phyloP scores from a whole-genome alignment of 2,113 vertebrate genomes.

The Gobio gobio region DNA sequence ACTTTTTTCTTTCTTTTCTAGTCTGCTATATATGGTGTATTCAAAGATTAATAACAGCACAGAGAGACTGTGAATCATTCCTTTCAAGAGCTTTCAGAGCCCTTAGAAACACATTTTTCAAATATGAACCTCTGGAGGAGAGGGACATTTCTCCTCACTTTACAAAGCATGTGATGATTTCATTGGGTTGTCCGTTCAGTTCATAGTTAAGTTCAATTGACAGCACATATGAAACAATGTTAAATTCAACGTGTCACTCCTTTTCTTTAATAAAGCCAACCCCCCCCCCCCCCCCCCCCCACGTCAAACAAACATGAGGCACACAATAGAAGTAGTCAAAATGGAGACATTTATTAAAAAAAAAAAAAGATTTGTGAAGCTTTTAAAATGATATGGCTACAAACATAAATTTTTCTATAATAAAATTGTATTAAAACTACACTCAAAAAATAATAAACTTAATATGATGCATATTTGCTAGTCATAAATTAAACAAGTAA shows the following conservation, averaged over 20 bases:
- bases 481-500: not conserved
- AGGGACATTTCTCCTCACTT: not conserved
- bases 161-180: not conserved
- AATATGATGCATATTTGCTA: not conserved
- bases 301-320: too few species aligned
- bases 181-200: not conserved
- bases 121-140: not conserved
- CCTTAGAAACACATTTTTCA: constrained; percentile 17
- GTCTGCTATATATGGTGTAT: not conserved
- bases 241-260: too few species aligned
- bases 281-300: too few species aligned
- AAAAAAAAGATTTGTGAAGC: not conserved
- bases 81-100: constrained; percentile 9
- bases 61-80: constrained; percentile 11
- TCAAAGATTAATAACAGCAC: constrained; percentile 13
- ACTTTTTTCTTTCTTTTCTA: not conserved
- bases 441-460: too few species aligned
- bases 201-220: not conserved
- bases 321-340: not conserved
- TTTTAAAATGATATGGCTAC: too few species aligned
- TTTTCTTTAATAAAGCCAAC: too few species aligned
- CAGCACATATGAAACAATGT: too few species aligned
- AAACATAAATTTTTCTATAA: too few species aligned
- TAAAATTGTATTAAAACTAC: too few species aligned
- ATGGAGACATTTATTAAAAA: not conserved